Evolutionary conservation across 2,113 vertebrate genomes (phyloP).

Genomic region (Apteryx owenii): DNA sequence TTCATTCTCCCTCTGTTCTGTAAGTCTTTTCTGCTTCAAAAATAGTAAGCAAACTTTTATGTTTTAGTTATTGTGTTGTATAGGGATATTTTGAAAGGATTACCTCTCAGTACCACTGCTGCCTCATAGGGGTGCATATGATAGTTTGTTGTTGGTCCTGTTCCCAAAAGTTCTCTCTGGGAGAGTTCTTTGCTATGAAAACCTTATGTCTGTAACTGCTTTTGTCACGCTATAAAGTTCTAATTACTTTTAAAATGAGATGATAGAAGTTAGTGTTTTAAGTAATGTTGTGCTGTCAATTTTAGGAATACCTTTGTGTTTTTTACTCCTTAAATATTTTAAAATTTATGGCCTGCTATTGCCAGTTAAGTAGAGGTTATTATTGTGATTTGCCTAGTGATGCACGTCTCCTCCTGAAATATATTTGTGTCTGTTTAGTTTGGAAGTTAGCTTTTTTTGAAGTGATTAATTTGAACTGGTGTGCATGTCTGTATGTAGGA

Average conservation of each 20-base stretch:
- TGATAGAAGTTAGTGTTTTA: background rate
- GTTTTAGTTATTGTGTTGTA: background rate
- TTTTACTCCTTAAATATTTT: background rate
- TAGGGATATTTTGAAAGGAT: background rate
- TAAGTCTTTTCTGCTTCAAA: background rate
- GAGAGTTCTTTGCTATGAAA: background rate
- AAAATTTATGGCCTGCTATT: background rate
- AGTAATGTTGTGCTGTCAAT: fast-evolving
- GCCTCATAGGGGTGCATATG: background rate
- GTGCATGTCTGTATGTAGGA: fast-evolving
- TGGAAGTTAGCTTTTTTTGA: background rate
- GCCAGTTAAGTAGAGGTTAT: background rate
- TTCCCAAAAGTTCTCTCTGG: background rate
- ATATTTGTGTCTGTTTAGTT: background rate
- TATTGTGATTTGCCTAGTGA: background rate
- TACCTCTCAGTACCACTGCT: background rate
- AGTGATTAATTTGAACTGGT: background rate
- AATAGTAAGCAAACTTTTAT: background rate
- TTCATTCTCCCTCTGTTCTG: background rate
- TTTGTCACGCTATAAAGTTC: background rate
- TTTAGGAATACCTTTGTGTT: background rate
- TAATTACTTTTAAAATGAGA: background rate
- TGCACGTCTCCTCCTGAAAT: background rate
- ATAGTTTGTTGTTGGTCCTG: background rate
- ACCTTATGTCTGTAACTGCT: background rate